Base-by-base conservation (phyloP, 2,113 vertebrate genomes). In the Nymphicus hollandicus region DNA sequence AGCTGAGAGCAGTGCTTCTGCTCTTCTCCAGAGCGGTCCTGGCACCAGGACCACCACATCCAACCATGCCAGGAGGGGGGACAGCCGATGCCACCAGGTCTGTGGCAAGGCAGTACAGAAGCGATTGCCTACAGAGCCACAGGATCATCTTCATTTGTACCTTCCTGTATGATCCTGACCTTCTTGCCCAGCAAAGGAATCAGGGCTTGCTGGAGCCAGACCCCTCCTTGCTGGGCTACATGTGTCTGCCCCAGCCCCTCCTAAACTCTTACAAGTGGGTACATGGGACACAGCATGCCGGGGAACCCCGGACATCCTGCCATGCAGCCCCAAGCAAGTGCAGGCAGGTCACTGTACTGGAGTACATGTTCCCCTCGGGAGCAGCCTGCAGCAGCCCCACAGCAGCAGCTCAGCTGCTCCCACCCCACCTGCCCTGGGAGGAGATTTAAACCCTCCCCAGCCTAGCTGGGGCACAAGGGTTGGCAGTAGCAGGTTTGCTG, bases 171-270 rank as follows among this genome's bases (percentile, higher is more conserved):
- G 5, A 31, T 44, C 31, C 39, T 65, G 44, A 11, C 11, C 35
- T 37, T 70, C 50, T 60, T 2, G 0, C 17, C 27, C 63, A 31
- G n/a, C 11, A 50, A 70, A 82, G 39, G 29, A 47, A 16, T 8
- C n/a, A 20, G 79, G 50, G 20, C 43, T 83, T 58, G 17, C 22
- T 4, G 4, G 49, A 43, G 61, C 11, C 7, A 0, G 17, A 28
- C 3, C 14, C 11, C 6, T 46, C 49, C 53, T 72, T 0, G 0
- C 58, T 35, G 50, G 28, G 18, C 5, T 39, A 8, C 0, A 3
- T 29, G 61, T 13, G 39, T 29, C 25, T 71, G 49, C 28, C 37
- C 55, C 9, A 5, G 50, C 43, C 52, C 18, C 22, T 63, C 50
- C 39, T 46, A 69, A 1, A 1, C 41, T 33, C 27, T 23, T 22